Evolutionary conservation across 1,140 invertebrate genomes (phyloP).

Genomic region (Temnothorax longispinosus): DNA sequence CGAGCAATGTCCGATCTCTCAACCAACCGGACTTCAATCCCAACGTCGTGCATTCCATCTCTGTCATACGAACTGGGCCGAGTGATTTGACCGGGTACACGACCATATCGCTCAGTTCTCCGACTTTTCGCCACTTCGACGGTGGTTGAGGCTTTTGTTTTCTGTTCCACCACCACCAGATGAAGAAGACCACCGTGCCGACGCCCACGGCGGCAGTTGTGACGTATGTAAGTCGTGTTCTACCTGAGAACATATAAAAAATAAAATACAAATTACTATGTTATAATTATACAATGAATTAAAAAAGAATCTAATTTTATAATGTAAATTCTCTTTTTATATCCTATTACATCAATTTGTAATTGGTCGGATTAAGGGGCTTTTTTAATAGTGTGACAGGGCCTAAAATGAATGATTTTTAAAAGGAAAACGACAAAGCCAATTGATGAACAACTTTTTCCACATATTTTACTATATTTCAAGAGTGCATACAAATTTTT

Average conservation of each 20-base stretch:
- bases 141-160: constrained; percentile 75
- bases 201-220: constrained; percentile 80
- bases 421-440: no score
- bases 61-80: constrained; percentile 79
- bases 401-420: no score
- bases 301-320: background rate
- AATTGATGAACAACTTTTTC: no score
- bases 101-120: constrained; percentile 84
- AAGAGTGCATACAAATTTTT: no score
- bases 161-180: constrained; percentile 80
- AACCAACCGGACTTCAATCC: constrained; percentile 85
- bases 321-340: background rate
- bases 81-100: constrained; percentile 86
- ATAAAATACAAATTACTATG: background rate
- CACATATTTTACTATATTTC: no score
- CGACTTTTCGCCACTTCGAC: constrained; percentile 84
- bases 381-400: no score
- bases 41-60: constrained; percentile 83
- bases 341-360: background rate
- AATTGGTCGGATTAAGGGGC: background rate
- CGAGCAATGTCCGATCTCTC: constrained; percentile 85
- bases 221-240: constrained; percentile 78
- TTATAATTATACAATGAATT: background rate
- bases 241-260: constrained; percentile 69
- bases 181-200: constrained; percentile 78